phyloP scores from a whole-genome alignment of 2,113 vertebrate genomes.

The Dipodomys merriami region DNA sequence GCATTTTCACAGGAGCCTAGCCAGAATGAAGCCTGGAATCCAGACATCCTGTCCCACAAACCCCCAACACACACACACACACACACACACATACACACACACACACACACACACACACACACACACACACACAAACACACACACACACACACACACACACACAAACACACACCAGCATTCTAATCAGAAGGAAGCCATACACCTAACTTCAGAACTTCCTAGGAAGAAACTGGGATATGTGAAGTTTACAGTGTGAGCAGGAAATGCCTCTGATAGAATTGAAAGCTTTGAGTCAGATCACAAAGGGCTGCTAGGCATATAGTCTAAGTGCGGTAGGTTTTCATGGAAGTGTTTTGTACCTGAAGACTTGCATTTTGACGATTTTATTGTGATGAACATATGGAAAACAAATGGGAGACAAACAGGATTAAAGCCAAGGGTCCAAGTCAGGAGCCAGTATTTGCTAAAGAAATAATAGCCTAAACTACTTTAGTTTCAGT shows the following conservation, averaged over 20 bases:
- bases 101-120: too few species aligned
- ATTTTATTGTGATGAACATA: neutral
- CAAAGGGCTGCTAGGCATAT: neutral
- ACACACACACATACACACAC: too few species aligned
- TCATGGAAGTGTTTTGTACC: neutral
- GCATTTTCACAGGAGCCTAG: too few species aligned
- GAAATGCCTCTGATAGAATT: neutral
- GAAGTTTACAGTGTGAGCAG: rapidly evolving
- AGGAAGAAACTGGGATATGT: neutral
- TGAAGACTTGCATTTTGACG: neutral
- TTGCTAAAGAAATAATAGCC: neutral
- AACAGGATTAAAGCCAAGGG: neutral
- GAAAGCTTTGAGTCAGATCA: neutral
- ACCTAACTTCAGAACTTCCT: neutral
- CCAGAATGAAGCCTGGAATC: too few species aligned
- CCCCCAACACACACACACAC: too few species aligned
- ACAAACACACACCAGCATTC: too few species aligned
- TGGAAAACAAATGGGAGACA: neutral
- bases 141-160: too few species aligned
- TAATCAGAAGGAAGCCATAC: neutral
- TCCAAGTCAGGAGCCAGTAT: neutral
- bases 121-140: too few species aligned
- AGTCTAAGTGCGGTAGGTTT: neutral
- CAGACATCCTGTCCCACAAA: too few species aligned
- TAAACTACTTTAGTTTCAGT: neutral